Evolutionary conservation across 2,888 invertebrate species (phyloP), one percentile per base, ranked within the genome.

Genomic region (Stegophylla sp.): DNA sequence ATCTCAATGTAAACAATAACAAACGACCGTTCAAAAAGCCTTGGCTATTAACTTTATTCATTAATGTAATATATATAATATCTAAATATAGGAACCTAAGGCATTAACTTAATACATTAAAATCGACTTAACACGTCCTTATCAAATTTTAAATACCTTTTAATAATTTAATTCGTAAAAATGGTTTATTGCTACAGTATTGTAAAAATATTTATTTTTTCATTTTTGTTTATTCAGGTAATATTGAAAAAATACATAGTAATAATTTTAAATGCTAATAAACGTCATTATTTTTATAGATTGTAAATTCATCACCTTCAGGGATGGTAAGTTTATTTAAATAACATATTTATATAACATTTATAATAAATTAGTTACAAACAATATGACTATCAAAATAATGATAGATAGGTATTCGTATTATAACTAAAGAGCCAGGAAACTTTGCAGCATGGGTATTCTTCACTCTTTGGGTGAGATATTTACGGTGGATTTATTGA

Each of bases 1-100:
- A 51, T n/a, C 28, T 17, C 51, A 51, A 61, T 7, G 17, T 34
- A 51, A 69, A 51, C 48, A 69, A 69, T 69, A 69, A 51, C 48
- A 69, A 69, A 51, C 7, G 12, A 17, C 48, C 10, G n/a, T 51
- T 28, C 13, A 12, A 10, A 69, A 51, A 69, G 0, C 69, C 69
- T 69, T 69, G 51, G 12, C n/a, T 28, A n/a, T 12, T 23, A n/a
- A n/a, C n/a, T 15, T 51, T 1, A 15, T 34, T 3, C 34, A 34
- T 34, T 7, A 34, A 34, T 34, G 3, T 34, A 34, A 5, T 45
- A 23, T 66, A 69, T 51, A 48, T 43, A 17, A 26, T 10, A 26
- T 45, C 13, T 48, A 67, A 26, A 9, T 61, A 3, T 34, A 28
- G 17, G 17, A 34, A 34, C 28, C 20, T n/a, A 23, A 20, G 23